Percentiles rank a stretch among this genome's conserved stretches.
These are phyloP conservation scores for Melospiza melodia DNA, from an alignment of 2,113 vertebrate species.

Conservation along the genomic window DNA sequence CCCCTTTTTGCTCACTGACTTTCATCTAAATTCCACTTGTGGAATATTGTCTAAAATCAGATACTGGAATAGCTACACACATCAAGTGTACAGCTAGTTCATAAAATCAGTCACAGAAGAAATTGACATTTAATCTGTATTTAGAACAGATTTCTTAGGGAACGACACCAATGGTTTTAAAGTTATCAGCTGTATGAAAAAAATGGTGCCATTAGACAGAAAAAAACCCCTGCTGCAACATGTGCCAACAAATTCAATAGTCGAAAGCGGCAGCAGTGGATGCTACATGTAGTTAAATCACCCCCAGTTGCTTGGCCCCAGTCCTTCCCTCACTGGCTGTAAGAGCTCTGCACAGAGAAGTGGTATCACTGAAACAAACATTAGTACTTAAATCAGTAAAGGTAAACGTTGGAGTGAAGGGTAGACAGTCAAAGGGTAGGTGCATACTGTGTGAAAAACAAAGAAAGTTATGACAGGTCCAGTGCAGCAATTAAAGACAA, in stretches of 20 bases:
- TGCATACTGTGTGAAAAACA: not conserved
- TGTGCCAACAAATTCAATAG: not conserved
- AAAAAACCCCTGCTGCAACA: not conserved
- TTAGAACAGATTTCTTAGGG: not conserved
- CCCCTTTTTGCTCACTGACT: not conserved
- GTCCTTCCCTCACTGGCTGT: fast-evolving
- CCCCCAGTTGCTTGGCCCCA: not conserved
- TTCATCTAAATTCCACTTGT: not conserved
- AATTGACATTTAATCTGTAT: not conserved
- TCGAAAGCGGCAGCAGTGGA: not conserved
- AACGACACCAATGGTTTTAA: not conserved
- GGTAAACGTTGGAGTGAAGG: not conserved
- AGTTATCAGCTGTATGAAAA: not conserved
- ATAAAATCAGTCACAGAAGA: not conserved
- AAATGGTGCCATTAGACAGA: not conserved
- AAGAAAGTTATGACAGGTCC: not conserved
- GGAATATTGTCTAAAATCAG: not conserved
- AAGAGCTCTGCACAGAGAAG: not conserved
- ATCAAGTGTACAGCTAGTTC: not conserved
- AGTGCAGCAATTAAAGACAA: not conserved
- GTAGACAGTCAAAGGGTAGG: not conserved
- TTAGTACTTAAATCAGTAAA: not conserved
- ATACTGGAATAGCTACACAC: not conserved
- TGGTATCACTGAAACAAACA: not conserved
- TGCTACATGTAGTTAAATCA: not conserved